Conservation (phyloP, 2,113 vertebrate genomes). For the Actenoides hombroni region DNA sequence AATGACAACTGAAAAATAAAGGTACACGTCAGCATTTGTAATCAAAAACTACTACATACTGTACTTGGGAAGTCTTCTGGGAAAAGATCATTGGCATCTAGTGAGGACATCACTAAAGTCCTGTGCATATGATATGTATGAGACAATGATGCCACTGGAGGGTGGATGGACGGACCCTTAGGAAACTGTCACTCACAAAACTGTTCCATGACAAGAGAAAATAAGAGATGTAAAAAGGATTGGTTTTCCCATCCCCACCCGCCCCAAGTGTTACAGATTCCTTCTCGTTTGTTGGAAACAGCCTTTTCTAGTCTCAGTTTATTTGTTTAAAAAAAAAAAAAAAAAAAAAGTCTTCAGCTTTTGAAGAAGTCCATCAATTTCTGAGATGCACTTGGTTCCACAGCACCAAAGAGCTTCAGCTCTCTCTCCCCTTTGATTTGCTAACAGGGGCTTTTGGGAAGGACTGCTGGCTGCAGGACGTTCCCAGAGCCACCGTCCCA, state of each 20-base stretch:
- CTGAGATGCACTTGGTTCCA: conserved; percentile 55
- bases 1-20: conserved; percentile 65
- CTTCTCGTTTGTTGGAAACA: conserved; percentile 39
- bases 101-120: conserved; percentile 63
- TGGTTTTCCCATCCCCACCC: not conserved
- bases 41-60: conserved; percentile 70
- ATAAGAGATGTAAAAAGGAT: conserved; percentile 49
- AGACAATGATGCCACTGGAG: conserved; percentile 51
- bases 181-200: conserved; percentile 46
- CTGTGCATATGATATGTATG: conserved; percentile 50
- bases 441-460: not conserved
- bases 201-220: conserved; percentile 48
- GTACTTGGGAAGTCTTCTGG: conserved; percentile 60
- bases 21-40: conserved; percentile 54
- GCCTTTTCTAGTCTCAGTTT: conserved; percentile 40
- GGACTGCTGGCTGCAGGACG: not conserved
- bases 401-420: conserved; percentile 44
- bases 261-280: conserved; percentile 28
- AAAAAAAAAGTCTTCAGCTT: not conserved
- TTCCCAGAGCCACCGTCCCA: not conserved
- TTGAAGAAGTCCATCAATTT: conserved; percentile 22
- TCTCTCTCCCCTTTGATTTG: not conserved
- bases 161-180: conserved; percentile 13
- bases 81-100: conserved; percentile 68
- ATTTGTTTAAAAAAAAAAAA: not conserved